Evolutionary conservation across 2,797 vertebrate genomes (phyloP).

Genomic region (Lutjanus argentimaculatus): DNA sequence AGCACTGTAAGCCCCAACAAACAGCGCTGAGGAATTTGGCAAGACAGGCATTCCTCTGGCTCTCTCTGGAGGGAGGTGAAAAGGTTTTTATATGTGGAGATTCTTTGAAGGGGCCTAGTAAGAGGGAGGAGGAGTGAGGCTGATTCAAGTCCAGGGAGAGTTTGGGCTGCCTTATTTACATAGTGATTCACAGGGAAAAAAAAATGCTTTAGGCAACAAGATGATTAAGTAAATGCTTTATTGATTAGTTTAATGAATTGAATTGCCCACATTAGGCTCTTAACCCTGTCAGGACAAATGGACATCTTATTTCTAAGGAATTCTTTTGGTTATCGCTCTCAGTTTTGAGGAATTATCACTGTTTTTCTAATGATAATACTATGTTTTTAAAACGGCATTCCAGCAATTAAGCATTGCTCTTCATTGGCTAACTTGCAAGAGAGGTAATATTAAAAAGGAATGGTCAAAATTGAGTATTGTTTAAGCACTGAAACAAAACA

Average conservation of each 20-base stretch:
- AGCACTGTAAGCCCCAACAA: constrained; percentile 78
- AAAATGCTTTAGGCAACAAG: constrained; percentile 10
- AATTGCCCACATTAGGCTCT: constrained; percentile 20
- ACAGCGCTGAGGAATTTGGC: constrained; percentile 83
- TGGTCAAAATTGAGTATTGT: neutral
- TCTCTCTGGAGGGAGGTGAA: constrained; percentile 68
- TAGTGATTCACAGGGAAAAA: constrained; percentile 27
- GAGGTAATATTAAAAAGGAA: neutral
- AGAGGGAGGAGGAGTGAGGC: constrained; percentile 53
- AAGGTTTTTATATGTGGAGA: constrained; percentile 75
- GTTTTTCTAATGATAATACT: neutral
- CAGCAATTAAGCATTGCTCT: neutral
- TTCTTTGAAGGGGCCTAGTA: constrained; percentile 72
- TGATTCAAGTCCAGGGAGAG: constrained; percentile 37
- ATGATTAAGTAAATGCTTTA: constrained; percentile 34
- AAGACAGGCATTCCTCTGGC: constrained; percentile 71
- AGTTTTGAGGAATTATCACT: neutral
- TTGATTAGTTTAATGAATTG: constrained; percentile 39
- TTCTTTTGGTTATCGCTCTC: neutral
- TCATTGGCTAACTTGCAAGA: neutral
- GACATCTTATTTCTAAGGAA: neutral
- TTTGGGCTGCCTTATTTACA: constrained; percentile 35
- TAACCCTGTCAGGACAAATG: constrained; percentile 1
- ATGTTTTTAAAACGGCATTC: constrained; percentile 3
- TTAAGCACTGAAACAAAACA: neutral